phyloP scores from a whole-genome alignment of 2,888 invertebrate genomes.

The Rambutsinella grinnellia region DNA sequence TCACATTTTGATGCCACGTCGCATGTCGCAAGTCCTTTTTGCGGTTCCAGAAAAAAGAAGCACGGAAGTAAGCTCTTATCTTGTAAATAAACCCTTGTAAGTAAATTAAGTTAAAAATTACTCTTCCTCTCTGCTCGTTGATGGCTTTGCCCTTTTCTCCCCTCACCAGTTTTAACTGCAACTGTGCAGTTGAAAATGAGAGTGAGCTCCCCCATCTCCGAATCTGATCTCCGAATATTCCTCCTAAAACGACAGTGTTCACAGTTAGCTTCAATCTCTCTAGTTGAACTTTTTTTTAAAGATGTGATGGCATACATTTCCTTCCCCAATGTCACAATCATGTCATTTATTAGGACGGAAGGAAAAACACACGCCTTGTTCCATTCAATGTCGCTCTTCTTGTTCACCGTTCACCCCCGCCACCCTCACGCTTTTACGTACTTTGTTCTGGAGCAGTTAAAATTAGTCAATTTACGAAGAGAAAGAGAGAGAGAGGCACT shows the following conservation, averaged over 20 bases:
- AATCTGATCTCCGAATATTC: not conserved
- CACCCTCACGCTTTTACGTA: not conserved
- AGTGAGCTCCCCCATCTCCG: not conserved
- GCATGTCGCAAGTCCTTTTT: constrained; percentile 15
- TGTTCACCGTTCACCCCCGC: constrained; percentile 1
- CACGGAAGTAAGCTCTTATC: constrained; percentile 44
- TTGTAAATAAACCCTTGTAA: constrained; percentile 51
- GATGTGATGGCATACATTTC: too few relatives aligned
- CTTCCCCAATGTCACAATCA: not conserved
- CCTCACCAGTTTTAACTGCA: constrained; percentile 2
- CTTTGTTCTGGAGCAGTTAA: constrained; percentile 18
- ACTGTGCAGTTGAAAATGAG: not conserved
- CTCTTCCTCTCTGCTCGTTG: constrained; percentile 26
- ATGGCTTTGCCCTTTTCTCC: constrained; percentile 37
- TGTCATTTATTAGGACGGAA: not conserved
- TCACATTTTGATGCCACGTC: constrained; percentile 14
- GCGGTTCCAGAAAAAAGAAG: constrained; percentile 29
- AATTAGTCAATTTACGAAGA: constrained; percentile 30
- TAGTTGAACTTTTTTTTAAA: too few relatives aligned
- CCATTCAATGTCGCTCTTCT: not conserved
- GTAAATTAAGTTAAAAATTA: constrained; percentile 55
- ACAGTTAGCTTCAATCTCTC: too few relatives aligned
- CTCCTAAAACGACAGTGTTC: too few relatives aligned
- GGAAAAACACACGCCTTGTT: too few relatives aligned
- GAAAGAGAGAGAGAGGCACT: not conserved